These are phyloP conservation scores for Microtus montanus DNA, from an alignment of 2,113 vertebrate species.

Conservation along the genomic window DNA sequence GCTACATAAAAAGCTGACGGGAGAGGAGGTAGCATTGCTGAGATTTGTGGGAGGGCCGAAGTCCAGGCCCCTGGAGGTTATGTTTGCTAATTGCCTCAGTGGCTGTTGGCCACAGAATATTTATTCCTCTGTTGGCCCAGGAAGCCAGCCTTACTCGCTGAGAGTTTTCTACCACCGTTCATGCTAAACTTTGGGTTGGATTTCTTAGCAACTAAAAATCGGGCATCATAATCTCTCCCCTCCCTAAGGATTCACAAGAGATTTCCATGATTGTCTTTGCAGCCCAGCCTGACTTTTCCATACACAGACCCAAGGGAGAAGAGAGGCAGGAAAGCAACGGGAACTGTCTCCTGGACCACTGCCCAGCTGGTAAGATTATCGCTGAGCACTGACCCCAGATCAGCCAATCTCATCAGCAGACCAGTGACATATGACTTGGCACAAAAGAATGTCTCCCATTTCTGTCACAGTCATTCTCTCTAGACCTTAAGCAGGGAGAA, in stretches of 20 bases:
- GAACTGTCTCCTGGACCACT: background rate
- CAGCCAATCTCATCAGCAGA: background rate
- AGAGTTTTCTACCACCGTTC: constrained; percentile 16
- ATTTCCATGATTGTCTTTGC: background rate
- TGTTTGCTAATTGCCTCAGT: constrained; percentile 62
- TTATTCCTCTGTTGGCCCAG: constrained; percentile 62
- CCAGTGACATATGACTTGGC: background rate
- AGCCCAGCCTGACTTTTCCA: background rate
- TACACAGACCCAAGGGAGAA: background rate
- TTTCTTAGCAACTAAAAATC: constrained; percentile 37
- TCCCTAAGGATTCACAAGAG: background rate
- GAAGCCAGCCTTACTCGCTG: background rate
- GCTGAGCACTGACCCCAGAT: background rate
- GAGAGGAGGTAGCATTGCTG: constrained; percentile 41
- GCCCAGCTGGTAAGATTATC: background rate
- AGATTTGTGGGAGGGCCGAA: constrained; percentile 65
- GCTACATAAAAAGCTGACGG: constrained; percentile 64
- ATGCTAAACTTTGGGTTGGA: background rate
- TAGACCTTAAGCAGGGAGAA: background rate
- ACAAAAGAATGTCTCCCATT: background rate
- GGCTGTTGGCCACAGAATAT: constrained; percentile 51
- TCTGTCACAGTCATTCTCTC: background rate
- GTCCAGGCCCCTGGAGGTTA: constrained; percentile 36
- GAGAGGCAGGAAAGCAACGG: background rate
- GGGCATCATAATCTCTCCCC: background rate